Evolutionary conservation across 2,888 invertebrate genomes (phyloP).

Genomic region (Apoda limacodes): DNA sequence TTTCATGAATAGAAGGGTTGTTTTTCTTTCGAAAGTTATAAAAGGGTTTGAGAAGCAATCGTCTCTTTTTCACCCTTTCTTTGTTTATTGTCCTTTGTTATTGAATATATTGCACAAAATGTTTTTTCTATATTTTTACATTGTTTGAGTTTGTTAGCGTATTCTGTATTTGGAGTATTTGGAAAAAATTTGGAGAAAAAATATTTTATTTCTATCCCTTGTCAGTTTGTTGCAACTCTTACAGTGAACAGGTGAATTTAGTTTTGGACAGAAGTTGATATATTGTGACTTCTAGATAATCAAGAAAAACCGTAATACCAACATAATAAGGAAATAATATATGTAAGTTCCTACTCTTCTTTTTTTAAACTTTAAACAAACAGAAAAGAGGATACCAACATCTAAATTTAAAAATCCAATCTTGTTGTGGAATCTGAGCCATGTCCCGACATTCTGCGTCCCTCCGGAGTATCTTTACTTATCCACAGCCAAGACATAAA

Average conservation of each 20-base stretch:
- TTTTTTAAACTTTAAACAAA: constrained; percentile 21
- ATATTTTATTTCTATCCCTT: too few species aligned
- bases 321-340: too few species aligned
- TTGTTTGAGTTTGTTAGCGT: background rate
- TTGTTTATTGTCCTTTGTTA: constrained; percentile 40
- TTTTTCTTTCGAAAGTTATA: constrained; percentile 49
- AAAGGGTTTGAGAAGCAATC: constrained; percentile 51
- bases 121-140: constrained; percentile 31
- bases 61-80: constrained; percentile 50
- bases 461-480: constrained; percentile 47
- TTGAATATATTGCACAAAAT: constrained; percentile 48
- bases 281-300: too few species aligned
- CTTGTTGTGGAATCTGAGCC: constrained; percentile 47
- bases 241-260: too few species aligned
- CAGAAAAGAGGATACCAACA: constrained; percentile 42
- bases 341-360: constrained; percentile 8
- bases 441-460: constrained; percentile 49
- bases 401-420: constrained; percentile 66
- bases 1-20: constrained; percentile 57
- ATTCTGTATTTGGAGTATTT: too few species aligned
- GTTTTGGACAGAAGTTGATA: too few species aligned
- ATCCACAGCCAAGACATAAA: constrained; percentile 57
- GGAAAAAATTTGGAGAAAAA: too few species aligned
- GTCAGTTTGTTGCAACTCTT: too few species aligned
- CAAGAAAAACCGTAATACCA: too few species aligned